A percentile compares a stretch with the other conserved stretches of the same genome.
phyloP scores from a whole-genome alignment of 1,140 invertebrate genomes.

The Lasaia peninsularis region DNA sequence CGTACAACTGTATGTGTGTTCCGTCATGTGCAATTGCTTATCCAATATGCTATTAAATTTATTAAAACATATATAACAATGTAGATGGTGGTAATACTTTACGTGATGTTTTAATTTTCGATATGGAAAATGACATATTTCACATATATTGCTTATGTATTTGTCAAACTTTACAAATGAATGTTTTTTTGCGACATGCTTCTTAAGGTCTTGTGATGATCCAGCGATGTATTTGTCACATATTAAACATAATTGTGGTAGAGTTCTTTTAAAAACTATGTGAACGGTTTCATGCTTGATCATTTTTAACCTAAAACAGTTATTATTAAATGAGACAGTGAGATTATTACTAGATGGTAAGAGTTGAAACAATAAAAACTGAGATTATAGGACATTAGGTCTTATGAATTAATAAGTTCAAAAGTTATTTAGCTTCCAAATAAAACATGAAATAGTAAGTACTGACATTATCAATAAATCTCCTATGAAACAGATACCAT shows the following conservation, averaged over 20 bases:
- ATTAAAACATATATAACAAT: constrained; percentile 8
- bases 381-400: too few species aligned
- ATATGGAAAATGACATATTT: constrained; percentile 20
- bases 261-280: background rate
- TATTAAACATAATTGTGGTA: background rate
- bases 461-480: too few species aligned
- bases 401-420: too few species aligned
- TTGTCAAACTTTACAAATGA: background rate
- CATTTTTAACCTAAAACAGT: constrained; percentile 1
- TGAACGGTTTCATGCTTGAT: background rate
- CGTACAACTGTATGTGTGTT: background rate
- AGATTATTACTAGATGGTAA: too few species aligned
- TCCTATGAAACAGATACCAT: too few species aligned
- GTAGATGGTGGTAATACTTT: constrained; percentile 21
- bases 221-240: constrained; percentile 35
- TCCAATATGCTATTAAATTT: constrained; percentile 7
- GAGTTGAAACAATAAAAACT: too few species aligned
- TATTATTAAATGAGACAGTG: too few species aligned
- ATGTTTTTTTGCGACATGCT: constrained; percentile 19
- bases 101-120: constrained; percentile 21
- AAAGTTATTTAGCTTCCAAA: too few species aligned
- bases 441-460: too few species aligned
- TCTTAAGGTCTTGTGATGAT: background rate
- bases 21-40: background rate
- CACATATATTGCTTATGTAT: constrained; percentile 10